A percentile compares a stretch with the other conserved stretches of the same genome.
Conservation (phyloP, 2,888 invertebrate species). For the Choristoneura rosaceana region DNA sequence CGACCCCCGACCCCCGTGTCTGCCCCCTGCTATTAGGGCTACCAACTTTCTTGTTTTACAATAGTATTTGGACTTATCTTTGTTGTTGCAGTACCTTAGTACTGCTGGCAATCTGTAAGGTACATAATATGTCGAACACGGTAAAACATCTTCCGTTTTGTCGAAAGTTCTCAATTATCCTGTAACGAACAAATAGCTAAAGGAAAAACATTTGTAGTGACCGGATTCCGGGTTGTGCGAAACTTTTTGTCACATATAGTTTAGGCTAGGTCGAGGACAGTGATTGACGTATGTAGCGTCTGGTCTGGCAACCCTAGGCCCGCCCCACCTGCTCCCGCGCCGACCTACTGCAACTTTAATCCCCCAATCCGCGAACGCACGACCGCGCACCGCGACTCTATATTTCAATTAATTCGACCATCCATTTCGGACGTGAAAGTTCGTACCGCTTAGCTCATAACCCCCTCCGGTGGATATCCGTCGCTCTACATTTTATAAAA, state of each 20-base stretch:
- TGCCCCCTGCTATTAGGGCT: constrained; percentile 43
- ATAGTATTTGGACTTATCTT: constrained; percentile 10
- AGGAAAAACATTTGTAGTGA: neutral
- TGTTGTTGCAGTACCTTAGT: neutral
- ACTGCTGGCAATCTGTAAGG: constrained; percentile 1
- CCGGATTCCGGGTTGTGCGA: neutral
- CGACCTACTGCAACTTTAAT: constrained; percentile 80
- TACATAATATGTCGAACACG: neutral
- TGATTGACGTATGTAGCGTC: constrained; percentile 34
- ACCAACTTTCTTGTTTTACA: constrained; percentile 25
- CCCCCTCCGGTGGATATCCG: constrained; percentile 50
- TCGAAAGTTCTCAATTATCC: neutral
- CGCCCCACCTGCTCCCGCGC: constrained; percentile 71
- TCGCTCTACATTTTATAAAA: constrained; percentile 28
- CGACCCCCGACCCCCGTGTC: constrained; percentile 47
- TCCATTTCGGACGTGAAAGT: constrained; percentile 74
- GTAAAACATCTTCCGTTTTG: neutral
- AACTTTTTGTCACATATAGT: constrained; percentile 17
- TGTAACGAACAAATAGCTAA: neutral
- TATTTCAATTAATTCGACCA: constrained; percentile 83
- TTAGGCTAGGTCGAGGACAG: constrained; percentile 30
- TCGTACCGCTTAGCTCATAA: constrained; percentile 71
- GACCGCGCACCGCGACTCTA: constrained; percentile 76
- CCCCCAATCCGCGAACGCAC: constrained; percentile 77
- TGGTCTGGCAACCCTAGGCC: constrained; percentile 43